Conservation (phyloP, 2,113 vertebrate species). For the Axis porcinus region DNA sequence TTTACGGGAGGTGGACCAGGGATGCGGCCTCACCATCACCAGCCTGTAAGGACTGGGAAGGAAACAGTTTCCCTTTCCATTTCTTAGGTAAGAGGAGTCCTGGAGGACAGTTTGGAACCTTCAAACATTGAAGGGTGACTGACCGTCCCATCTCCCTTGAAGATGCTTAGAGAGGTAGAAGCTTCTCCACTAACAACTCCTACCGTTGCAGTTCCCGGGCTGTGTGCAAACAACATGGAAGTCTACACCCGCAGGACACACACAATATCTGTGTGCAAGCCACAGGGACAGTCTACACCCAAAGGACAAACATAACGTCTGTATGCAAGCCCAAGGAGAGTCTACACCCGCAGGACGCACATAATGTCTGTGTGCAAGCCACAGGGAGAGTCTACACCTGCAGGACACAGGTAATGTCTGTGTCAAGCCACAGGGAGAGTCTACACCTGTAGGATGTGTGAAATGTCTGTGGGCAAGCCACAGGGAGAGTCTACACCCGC, state of each 20-base stretch:
- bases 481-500: not conserved
- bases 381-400: not conserved
- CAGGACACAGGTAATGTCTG: not conserved
- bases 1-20: not conserved
- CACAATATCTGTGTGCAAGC: not conserved
- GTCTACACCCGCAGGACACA: not conserved
- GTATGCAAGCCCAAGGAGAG: not conserved
- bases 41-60: not conserved
- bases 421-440: not conserved
- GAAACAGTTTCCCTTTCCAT: not conserved
- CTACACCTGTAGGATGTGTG: not conserved
- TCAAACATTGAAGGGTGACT: not conserved
- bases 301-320: accelerated
- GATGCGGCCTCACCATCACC: not conserved
- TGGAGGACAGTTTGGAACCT: not conserved
- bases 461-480: not conserved
- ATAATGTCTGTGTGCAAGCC: accelerated
- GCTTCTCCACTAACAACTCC: not conserved
- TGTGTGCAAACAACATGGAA: not conserved
- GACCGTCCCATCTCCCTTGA: not conserved
- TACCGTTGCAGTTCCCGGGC: not conserved
- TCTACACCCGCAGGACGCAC: not conserved
- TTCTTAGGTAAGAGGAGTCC: not conserved
- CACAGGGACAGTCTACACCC: not conserved
- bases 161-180: not conserved